Conservation (phyloP, 2,888 invertebrate genomes). For the Scaptomyza caliginosa region DNA sequence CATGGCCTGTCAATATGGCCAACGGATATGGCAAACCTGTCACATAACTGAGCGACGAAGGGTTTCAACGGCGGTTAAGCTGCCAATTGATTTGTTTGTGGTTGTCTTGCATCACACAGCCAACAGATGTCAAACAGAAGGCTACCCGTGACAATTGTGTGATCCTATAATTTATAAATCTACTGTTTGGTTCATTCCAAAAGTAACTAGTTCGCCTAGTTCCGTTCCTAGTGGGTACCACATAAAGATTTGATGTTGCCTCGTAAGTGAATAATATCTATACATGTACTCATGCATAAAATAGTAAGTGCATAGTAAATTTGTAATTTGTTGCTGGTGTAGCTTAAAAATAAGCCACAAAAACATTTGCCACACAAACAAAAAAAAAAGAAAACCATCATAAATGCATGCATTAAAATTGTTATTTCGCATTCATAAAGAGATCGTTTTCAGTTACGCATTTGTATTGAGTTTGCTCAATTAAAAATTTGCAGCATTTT, state of each 20-base stretch:
- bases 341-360: neutral
- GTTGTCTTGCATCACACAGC: neutral
- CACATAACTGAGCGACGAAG: slow-evolving; percentile 25
- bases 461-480: neutral
- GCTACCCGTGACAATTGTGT: slow-evolving; percentile 39
- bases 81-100: slow-evolving; percentile 38
- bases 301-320: neutral
- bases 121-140: too few species aligned
- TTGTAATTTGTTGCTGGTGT: neutral
- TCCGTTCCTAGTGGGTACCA: too few species aligned
- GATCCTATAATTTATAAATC: neutral
- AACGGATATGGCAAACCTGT: slow-evolving; percentile 52
- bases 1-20: slow-evolving; percentile 45
- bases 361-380: neutral
- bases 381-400: neutral
- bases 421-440: neutral
- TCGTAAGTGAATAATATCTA: neutral
- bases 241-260: neutral
- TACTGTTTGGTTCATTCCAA: neutral
- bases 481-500: neutral
- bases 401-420: neutral
- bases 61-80: neutral
- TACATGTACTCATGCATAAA: neutral
- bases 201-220: too few species aligned
- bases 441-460: neutral